Evolutionary conservation across 2,888 invertebrate species (phyloP).

Genomic region (Philopedon plagiatum): DNA sequence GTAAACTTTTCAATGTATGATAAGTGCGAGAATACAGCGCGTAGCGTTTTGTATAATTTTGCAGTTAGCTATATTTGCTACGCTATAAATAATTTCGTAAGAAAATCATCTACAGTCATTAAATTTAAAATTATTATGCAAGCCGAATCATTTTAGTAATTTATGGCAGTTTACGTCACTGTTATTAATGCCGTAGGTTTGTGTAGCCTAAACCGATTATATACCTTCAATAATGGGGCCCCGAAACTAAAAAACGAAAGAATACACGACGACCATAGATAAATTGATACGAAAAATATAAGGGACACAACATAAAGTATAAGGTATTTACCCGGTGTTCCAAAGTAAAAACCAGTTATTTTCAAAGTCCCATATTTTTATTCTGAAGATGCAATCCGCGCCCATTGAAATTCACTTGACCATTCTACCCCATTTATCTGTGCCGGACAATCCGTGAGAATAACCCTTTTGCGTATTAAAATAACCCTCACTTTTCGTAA

Average conservation of each 20-base stretch:
- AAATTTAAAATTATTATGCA: conserved; percentile 46
- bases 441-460: conserved; percentile 63
- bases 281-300: conserved; percentile 47
- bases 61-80: conserved; percentile 43
- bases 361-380: conserved; percentile 54
- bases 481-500: conserved; percentile 56
- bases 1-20: conserved; percentile 26
- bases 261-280: conserved; percentile 41
- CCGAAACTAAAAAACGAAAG: conserved; percentile 32
- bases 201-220: conserved; percentile 39
- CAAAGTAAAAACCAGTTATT: conserved; percentile 60
- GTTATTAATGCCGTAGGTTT: conserved; percentile 41
- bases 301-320: conserved; percentile 49
- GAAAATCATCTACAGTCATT: conserved; percentile 43
- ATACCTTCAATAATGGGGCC: conserved; percentile 38
- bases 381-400: conserved; percentile 52
- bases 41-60: conserved; percentile 40
- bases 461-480: conserved; percentile 57
- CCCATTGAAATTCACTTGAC: conserved; percentile 63
- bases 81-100: conserved; percentile 44
- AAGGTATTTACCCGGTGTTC: conserved; percentile 57
- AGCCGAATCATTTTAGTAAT: conserved; percentile 43
- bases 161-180: conserved; percentile 44
- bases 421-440: conserved; percentile 63
- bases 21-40: conserved; percentile 24